These are phyloP conservation scores for Melipona bicolor DNA, from an alignment of 2,888 invertebrate species.

Conservation along the genomic window DNA sequence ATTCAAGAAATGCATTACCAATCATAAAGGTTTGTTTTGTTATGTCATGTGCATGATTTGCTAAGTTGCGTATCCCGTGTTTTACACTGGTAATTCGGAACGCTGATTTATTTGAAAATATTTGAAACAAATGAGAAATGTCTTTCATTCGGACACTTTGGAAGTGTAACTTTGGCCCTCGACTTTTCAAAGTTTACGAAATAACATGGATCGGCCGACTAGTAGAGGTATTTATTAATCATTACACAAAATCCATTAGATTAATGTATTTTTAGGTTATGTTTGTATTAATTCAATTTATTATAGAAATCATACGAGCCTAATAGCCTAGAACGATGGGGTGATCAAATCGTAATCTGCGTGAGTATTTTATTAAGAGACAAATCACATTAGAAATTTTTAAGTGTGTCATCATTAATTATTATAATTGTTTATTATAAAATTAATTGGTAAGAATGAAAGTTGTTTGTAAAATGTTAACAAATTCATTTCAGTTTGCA, in stretches of 20 bases:
- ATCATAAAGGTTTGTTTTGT: constrained; percentile 37
- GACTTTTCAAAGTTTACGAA: constrained; percentile 89
- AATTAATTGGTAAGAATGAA: neutral
- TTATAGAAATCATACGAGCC: constrained; percentile 89
- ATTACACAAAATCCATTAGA: neutral
- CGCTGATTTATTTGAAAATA: constrained; percentile 15
- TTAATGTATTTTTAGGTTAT: constrained; percentile 42
- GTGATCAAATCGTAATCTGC: constrained; percentile 89
- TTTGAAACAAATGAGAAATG: constrained; percentile 74
- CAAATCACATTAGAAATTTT: neutral
- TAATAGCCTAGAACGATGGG: constrained; percentile 89
- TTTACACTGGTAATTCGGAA: constrained; percentile 26
- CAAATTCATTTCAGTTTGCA: constrained; percentile 85
- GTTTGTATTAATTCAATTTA: constrained; percentile 55
- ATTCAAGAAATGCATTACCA: constrained; percentile 15
- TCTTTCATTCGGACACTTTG: constrained; percentile 85
- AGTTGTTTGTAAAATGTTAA: neutral
- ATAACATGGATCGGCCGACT: constrained; percentile 84
- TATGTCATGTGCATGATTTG: constrained; percentile 38
- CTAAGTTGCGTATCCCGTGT: constrained; percentile 27
- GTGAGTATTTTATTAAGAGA: constrained; percentile 84
- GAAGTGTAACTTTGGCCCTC: constrained; percentile 90
- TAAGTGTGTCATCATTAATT: neutral
- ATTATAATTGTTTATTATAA: neutral
- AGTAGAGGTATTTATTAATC: constrained; percentile 84